Evolutionary conservation across 1,140 invertebrate genomes (phyloP).

Genomic region (Portunus trituberculatus): DNA sequence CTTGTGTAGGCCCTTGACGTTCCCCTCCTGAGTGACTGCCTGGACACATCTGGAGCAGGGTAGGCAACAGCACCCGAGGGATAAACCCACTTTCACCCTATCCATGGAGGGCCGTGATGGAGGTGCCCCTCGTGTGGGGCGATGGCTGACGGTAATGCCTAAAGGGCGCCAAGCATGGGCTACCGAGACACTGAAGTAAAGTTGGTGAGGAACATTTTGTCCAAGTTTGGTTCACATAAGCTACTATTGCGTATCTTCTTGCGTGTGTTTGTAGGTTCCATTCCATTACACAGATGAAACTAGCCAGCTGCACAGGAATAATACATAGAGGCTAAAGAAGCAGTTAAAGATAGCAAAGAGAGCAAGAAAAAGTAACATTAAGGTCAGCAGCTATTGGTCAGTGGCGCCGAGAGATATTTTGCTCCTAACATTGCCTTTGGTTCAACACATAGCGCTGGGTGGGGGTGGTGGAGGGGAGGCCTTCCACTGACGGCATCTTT

Average conservation of each 20-base stretch:
- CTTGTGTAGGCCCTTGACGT: background rate
- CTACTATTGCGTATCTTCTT: too few relatives aligned
- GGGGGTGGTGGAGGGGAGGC: background rate
- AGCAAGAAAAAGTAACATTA: too few relatives aligned
- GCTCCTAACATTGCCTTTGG: background rate
- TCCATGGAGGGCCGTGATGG: background rate
- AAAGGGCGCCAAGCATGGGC: background rate
- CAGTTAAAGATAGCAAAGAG: too few relatives aligned
- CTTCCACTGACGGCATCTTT: background rate
- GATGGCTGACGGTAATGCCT: background rate
- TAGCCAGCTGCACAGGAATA: too few relatives aligned
- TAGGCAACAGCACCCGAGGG: background rate
- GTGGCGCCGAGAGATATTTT: background rate
- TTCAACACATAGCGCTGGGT: background rate
- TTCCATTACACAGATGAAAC: too few relatives aligned
- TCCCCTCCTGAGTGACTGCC: background rate
- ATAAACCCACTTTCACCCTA: slow-evolving; percentile 4
- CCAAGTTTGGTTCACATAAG: too few relatives aligned
- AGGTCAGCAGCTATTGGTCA: background rate
- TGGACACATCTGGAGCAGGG: background rate
- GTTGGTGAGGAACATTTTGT: too few relatives aligned
- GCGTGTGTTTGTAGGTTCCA: too few relatives aligned
- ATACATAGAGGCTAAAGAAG: too few relatives aligned
- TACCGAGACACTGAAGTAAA: too few relatives aligned
- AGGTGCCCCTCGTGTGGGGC: background rate